Base-by-base conservation (phyloP, 2,888 invertebrate species). In the Chaetogeoica ovagalla region DNA sequence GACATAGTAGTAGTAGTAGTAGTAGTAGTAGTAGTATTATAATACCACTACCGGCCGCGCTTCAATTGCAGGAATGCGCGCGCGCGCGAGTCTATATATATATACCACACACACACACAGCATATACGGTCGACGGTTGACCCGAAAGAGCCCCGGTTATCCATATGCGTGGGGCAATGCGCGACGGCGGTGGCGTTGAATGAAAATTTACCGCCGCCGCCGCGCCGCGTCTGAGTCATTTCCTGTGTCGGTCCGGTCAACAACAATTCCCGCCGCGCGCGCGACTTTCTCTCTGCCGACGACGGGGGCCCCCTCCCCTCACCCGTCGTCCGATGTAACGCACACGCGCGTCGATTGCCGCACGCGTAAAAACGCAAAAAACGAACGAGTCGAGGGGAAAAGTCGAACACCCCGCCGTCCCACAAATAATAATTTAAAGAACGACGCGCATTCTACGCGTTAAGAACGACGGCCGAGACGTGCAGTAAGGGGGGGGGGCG, bases 181-280 rank as follows among this genome's bases (percentile, higher is more conserved):
- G 43, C 8, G 8, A n/a, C n/a, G n/a, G n/a, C n/a, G n/a, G n/a
- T n/a, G n/a, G 79, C 79, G 79, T 79, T 79, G 55, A 79, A 79
- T 79, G 79, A 70, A 79, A 79, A 79, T 79, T 70, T 62, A 70
- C 63, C 68, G 63, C 63, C 43, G 37, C 63, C 68, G 63, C 63
- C 43, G 37, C 55, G 43, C 52, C 63, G 43, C 37, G 79, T 79
- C 79, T 79, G 79, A 79, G 79, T 79, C 79, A 79, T 79, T 79
- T 79, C 79, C 79, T 79, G 79, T 71, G 79, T 71, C 79, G 79
- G 79, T 63, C 30, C 30, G 30, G 30, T 30, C 30, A 30, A 30
- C 30, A 30, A 30, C 79, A 71, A 71, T 79, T 79, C 70, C 77
- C 70, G 79, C 70, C 62, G n/a, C 69, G 4, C 63, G 43, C 43